Conservation (phyloP, 2,113 vertebrate species). For the Piprites chloris region DNA sequence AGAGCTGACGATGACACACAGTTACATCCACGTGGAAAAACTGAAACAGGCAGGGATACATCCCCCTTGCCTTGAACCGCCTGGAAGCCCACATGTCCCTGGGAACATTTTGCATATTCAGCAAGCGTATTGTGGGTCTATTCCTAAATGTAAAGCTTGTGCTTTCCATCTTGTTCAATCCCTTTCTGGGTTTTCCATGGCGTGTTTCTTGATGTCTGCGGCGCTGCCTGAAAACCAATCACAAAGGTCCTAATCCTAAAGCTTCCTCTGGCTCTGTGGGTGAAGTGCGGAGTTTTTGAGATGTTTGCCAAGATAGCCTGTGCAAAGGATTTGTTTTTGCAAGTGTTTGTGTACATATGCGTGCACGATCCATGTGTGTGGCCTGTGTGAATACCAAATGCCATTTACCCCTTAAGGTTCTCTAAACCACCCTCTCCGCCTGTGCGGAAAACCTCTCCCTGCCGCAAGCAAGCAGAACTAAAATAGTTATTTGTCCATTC, state of each 20-base stretch:
- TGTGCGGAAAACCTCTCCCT: not conserved
- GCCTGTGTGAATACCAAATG: conserved; percentile 45
- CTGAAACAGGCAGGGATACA: not conserved
- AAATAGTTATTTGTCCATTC: not conserved
- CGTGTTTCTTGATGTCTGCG: not conserved
- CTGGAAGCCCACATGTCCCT: not conserved
- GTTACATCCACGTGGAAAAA: not conserved
- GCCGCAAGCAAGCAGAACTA: not conserved
- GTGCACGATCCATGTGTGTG: conserved; percentile 53
- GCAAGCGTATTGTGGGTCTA: not conserved
- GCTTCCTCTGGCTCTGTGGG: not conserved
- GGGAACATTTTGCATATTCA: not conserved
- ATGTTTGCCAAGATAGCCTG: conserved; percentile 50
- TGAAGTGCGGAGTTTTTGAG: conserved; percentile 17
- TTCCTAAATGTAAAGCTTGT: not conserved
- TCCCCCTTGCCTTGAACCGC: not conserved
- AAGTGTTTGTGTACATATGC: not conserved
- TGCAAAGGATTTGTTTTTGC: conserved; percentile 57
- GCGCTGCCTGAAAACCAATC: not conserved
- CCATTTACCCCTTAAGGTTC: conserved; percentile 52
- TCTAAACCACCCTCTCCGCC: conserved; percentile 45
- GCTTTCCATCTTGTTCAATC: not conserved
- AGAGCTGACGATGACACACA: not conserved
- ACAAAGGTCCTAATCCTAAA: not conserved
- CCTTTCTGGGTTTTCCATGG: not conserved